These are phyloP conservation scores for Popillia japonica DNA, from an alignment of 1,140 invertebrate species.

Conservation along the genomic window DNA sequence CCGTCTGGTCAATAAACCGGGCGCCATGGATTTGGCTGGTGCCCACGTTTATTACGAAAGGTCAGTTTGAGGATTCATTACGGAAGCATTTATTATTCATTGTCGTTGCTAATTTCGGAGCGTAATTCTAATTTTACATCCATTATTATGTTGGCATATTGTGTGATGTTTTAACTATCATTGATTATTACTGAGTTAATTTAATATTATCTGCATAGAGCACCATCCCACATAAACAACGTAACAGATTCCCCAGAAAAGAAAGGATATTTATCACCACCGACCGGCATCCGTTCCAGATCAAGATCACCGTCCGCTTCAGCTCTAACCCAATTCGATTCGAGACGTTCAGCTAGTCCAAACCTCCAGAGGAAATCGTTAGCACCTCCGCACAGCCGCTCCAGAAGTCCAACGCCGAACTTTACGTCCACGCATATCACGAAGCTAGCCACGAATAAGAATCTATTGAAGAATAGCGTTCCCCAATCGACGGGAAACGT, in stretches of 20 bases:
- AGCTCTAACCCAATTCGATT: slow-evolving; percentile 44
- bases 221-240: not conserved
- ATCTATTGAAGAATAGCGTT: slow-evolving; percentile 43
- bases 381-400: slow-evolving; percentile 49
- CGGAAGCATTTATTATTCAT: too few relatives aligned
- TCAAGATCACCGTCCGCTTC: slow-evolving; percentile 59
- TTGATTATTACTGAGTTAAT: too few relatives aligned
- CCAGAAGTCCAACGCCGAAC: slow-evolving; percentile 58
- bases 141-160: too few relatives aligned
- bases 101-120: too few relatives aligned
- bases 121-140: too few relatives aligned
- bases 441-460: slow-evolving; percentile 47
- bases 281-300: slow-evolving; percentile 60
- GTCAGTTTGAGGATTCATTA: slow-evolving; percentile 56
- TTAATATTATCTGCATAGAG: not conserved
- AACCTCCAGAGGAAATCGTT: slow-evolving; percentile 54
- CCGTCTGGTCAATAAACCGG: slow-evolving; percentile 64
- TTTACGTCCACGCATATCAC: slow-evolving; percentile 56
- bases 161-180: too few relatives aligned
- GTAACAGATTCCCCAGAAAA: slow-evolving; percentile 20
- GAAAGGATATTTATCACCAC: slow-evolving; percentile 53
- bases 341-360: slow-evolving; percentile 55
- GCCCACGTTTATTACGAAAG: slow-evolving; percentile 87
- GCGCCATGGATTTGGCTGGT: slow-evolving; percentile 73
- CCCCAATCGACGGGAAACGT: slow-evolving; percentile 49